These are phyloP conservation scores for Dysidea cf. avara DNA, from an alignment of 37 sponge, comb jelly and placozoan species.

Conservation along the genomic window DNA sequence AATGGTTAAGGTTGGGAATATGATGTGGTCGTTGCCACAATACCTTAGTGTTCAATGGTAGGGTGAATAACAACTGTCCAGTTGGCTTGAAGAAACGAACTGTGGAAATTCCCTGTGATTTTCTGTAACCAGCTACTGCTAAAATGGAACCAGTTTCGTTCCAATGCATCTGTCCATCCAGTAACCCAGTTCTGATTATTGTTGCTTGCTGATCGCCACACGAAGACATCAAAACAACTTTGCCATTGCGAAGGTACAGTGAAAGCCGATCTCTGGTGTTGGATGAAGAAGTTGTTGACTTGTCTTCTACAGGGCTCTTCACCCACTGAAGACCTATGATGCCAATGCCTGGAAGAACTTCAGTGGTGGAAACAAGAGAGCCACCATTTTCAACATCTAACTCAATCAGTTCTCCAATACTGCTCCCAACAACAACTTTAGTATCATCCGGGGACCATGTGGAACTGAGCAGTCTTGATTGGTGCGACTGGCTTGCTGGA, in stretches of 20 bases:
- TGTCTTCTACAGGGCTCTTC: constrained; percentile 36
- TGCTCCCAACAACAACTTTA: constrained; percentile 76
- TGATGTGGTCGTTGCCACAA: too few relatives aligned
- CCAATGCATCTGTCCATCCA: constrained; percentile 86
- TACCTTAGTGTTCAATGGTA: constrained; percentile 80
- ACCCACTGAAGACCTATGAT: constrained; percentile 88
- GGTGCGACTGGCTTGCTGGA: constrained; percentile 50
- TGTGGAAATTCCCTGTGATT: constrained; percentile 62
- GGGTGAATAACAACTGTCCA: constrained; percentile 75
- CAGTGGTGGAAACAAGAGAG: constrained; percentile 81
- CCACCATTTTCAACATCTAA: constrained; percentile 79
- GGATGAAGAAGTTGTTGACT: constrained; percentile 13
- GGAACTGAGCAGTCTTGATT: constrained; percentile 66
- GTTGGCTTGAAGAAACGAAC: constrained; percentile 85
- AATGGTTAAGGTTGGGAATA: neutral
- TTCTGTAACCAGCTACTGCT: constrained; percentile 85
- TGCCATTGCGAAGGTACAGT: constrained; percentile 80
- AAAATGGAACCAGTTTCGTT: constrained; percentile 69
- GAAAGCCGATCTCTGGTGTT: constrained; percentile 55
- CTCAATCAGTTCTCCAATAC: constrained; percentile 88
- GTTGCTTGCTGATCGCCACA: constrained; percentile 92
- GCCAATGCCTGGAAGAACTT: constrained; percentile 88
- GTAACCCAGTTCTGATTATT: constrained; percentile 78
- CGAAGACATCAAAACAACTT: constrained; percentile 89
- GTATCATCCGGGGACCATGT: constrained; percentile 90